Percentiles rank a stretch among this genome's conserved stretches.
Evolutionary conservation across 2,797 vertebrate species (phyloP).

Genomic region (Silurus aristotelis): DNA sequence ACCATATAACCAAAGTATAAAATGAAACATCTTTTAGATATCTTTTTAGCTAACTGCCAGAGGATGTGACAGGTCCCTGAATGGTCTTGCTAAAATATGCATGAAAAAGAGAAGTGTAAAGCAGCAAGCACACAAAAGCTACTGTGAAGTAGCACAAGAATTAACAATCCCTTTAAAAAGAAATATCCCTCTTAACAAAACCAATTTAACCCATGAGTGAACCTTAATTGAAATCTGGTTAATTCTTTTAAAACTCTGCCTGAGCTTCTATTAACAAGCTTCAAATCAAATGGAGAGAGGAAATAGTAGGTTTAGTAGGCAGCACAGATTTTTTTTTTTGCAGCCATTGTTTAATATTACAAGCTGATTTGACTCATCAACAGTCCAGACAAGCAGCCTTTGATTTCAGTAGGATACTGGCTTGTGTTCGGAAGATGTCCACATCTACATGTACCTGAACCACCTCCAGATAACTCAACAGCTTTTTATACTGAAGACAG

Average conservation of each 20-base stretch:
- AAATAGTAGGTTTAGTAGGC: not conserved
- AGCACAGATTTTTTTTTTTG: conserved; percentile 1
- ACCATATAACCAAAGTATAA: not conserved
- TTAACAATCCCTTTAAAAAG: conserved; percentile 22
- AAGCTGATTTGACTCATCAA: too few relatives aligned
- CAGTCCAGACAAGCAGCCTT: not conserved
- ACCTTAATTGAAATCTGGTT: conserved; percentile 26
- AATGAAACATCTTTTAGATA: not conserved
- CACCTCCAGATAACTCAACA: conserved; percentile 93
- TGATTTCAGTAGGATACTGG: conserved; percentile 77
- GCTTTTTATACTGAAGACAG: not conserved
- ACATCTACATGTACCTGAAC: conserved; percentile 86
- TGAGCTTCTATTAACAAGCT: conserved; percentile 25
- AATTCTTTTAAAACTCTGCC: conserved; percentile 29
- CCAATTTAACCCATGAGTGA: conserved; percentile 33
- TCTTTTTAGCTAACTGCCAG: not conserved
- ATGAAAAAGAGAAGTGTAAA: conserved; percentile 51
- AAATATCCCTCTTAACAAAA: conserved; percentile 19
- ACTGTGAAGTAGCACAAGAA: not conserved
- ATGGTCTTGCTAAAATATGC: conserved; percentile 91
- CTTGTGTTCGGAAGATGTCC: conserved; percentile 84
- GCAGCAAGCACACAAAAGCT: conserved; percentile 1
- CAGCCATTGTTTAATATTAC: not conserved
- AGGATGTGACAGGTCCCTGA: conserved; percentile 85
- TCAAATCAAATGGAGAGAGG: conserved; percentile 14